Evolutionary conservation across 2,888 invertebrate species (phyloP).

Genomic region (Nephrotoma flavescens): DNA sequence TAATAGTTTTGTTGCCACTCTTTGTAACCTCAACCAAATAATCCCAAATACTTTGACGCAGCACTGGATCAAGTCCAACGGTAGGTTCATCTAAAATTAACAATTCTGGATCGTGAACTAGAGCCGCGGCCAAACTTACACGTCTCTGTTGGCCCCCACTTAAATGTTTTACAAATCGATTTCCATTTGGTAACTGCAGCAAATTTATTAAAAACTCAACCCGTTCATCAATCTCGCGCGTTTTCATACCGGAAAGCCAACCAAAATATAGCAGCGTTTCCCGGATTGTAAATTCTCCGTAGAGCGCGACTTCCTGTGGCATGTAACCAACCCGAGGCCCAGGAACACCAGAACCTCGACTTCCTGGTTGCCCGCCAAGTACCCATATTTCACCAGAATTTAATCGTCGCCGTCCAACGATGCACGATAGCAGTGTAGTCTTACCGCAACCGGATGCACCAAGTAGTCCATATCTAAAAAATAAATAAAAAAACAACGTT

Average conservation of each 20-base stretch:
- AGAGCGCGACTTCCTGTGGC: constrained; percentile 72
- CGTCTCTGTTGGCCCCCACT: constrained; percentile 86
- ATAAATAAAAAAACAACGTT: not conserved
- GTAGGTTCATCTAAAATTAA: constrained; percentile 88
- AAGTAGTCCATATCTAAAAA: constrained; percentile 65
- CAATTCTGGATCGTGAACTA: constrained; percentile 78
- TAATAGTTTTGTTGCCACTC: constrained; percentile 61
- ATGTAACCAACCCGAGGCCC: constrained; percentile 83
- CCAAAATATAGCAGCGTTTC: constrained; percentile 79
- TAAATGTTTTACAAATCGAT: constrained; percentile 55
- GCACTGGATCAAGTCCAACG: constrained; percentile 81
- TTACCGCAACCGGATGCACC: constrained; percentile 88
- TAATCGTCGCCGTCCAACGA: constrained; percentile 65
- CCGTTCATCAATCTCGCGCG: constrained; percentile 48
- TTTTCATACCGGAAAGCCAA: constrained; percentile 62
- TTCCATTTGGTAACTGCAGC: constrained; percentile 38
- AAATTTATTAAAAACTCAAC: constrained; percentile 57
- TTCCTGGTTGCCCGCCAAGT: constrained; percentile 68
- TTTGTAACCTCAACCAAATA: constrained; percentile 65
- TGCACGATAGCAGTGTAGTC: constrained; percentile 73
- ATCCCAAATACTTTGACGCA: constrained; percentile 76
- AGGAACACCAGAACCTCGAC: constrained; percentile 70
- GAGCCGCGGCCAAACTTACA: constrained; percentile 75
- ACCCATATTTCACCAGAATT: constrained; percentile 76
- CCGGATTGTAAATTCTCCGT: constrained; percentile 60